Base-by-base conservation (phyloP, 2,113 vertebrate species). In the Bufo gargarizans region DNA sequence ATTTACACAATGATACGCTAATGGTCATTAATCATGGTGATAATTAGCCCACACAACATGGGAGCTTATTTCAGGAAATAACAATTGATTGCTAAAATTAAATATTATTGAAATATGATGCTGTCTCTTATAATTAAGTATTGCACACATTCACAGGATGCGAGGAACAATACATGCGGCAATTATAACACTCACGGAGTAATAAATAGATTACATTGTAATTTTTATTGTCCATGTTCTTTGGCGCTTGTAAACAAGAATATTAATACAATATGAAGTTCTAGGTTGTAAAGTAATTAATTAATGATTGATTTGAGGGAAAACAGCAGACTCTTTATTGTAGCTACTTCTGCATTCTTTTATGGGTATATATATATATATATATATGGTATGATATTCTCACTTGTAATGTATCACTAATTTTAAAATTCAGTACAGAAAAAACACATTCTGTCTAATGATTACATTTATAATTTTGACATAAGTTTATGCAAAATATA, bases 51-150 rank as follows among this genome's bases (percentile, higher is more conserved):
- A 55, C 85, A 67, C 74, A 67, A 78, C 74, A 78, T 45, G 20
- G 59, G 9, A 13, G 49, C 55, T 65, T 55, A 77, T 55, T 67
- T 78, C 85, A 67, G 85, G 85, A 86, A 86, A 86, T 77, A 67
- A 77, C 33, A 78, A 86, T 79, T 86, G 58, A 86, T 78, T 86
- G 85, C 76, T 67, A 43, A 47, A 77, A 86, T 86, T 53, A 78
- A 86, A 78, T 12, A 67, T 86, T 79, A 79, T 86, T 78, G 61
- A 65, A 79, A 77, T 67, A 65, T 67, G 53, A 13, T 43, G 33
- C n/a, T 22, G 47, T 65, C 10, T 47, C 20, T 33, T 16, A 78
- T 53, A 22, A 33, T 86, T 59, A 86, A 86, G 74, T 78, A 79
- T 86, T 79, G n/a, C 20, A 20, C 43, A 22, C 17, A 77, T 67